Conservation (phyloP, 2,797 vertebrate species). For the Okamejei kenojei region DNA sequence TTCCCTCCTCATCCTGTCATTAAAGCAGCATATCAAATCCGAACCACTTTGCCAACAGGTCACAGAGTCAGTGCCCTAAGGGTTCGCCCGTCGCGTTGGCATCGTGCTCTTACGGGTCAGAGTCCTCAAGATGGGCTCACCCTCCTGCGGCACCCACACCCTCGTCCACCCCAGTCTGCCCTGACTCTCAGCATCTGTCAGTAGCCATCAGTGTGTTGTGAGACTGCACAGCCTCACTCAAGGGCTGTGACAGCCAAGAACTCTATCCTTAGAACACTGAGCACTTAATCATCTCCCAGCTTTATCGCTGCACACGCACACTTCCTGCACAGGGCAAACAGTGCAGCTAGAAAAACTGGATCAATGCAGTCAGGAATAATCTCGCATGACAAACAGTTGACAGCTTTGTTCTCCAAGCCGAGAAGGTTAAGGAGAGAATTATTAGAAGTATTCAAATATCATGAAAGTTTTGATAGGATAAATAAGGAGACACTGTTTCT, state of each 20-base stretch:
- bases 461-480: conserved; percentile 1
- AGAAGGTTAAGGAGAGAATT: neutral
- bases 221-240: neutral
- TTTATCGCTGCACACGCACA: neutral
- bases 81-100: neutral
- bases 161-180: neutral
- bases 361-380: neutral
- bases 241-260: neutral
- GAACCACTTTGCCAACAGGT: neutral
- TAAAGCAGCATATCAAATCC: neutral
- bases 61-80: neutral
- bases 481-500: neutral
- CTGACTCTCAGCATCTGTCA: neutral
- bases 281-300: conserved; percentile 22
- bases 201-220: neutral
- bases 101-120: neutral
- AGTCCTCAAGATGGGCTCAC: neutral
- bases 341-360: neutral
- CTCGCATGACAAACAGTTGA: neutral
- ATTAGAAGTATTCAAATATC: neutral
- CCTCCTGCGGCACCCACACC: neutral
- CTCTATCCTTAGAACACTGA: conserved; percentile 24
- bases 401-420: neutral
- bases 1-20: neutral
- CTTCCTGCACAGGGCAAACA: conserved; percentile 1